Evolutionary conservation across 2,113 vertebrate genomes (phyloP).

Genomic region (Aegotheles bennettii): DNA sequence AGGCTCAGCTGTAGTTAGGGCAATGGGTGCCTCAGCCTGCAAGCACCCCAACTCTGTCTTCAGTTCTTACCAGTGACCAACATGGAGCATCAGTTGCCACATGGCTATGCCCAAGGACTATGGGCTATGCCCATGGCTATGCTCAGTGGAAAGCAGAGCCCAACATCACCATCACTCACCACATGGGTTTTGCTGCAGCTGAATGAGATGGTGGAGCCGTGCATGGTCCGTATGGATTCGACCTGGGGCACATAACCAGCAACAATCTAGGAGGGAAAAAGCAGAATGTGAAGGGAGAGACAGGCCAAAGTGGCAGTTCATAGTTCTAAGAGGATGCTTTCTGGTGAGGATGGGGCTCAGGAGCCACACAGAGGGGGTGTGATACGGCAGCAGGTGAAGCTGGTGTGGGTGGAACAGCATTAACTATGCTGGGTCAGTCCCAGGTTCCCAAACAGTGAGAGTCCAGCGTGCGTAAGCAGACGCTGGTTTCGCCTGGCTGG

Average conservation of each 20-base stretch:
- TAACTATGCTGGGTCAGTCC: background rate
- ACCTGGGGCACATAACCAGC: conserved; percentile 70
- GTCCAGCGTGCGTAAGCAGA: background rate
- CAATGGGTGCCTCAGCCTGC: background rate
- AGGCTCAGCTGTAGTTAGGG: background rate
- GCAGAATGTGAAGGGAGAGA: background rate
- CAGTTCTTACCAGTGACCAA: background rate
- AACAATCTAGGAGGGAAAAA: conserved; percentile 40
- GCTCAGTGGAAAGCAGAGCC: background rate
- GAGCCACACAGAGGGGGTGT: background rate
- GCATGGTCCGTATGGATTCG: conserved; percentile 74
- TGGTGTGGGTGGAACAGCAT: background rate
- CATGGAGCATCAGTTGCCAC: accelerated
- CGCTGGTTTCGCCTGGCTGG: background rate
- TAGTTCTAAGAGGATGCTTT: background rate
- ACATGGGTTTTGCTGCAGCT: conserved; percentile 77
- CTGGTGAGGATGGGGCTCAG: background rate
- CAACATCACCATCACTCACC: conserved; percentile 70
- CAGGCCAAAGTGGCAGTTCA: background rate
- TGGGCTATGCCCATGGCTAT: too few species aligned
- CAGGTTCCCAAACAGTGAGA: background rate
- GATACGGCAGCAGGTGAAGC: background rate
- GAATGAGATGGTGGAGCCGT: conserved; percentile 80
- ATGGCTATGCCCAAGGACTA: background rate
- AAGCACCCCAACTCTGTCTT: background rate